Evolutionary conservation across 64 coral and sea anemone species (phyloP).

Genomic region (Catalaphyllia jardinei): DNA sequence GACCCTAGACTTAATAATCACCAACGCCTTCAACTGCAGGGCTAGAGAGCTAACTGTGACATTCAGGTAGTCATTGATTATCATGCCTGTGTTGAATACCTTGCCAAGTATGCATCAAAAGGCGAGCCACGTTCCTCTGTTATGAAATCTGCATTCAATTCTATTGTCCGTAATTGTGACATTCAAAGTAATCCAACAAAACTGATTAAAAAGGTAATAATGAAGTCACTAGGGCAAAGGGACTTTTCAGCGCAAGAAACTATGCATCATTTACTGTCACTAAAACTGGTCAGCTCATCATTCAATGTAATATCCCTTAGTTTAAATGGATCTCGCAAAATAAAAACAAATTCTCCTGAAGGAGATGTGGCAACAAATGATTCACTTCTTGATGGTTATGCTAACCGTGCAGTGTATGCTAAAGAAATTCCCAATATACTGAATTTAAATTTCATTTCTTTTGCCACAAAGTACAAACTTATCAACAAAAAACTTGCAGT

Average conservation of each 20-base stretch:
- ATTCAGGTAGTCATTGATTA: slow-evolving; percentile 59
- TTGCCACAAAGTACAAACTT: slow-evolving; percentile 53
- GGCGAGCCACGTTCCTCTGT: slow-evolving; percentile 48
- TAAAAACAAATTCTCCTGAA: slow-evolving; percentile 2
- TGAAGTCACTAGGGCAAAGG: slow-evolving; percentile 49
- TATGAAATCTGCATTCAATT: slow-evolving; percentile 52
- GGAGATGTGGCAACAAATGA: slow-evolving; percentile 20
- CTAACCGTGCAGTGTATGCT: slow-evolving; percentile 2
- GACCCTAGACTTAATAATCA: slow-evolving; percentile 47
- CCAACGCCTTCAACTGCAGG: slow-evolving; percentile 45
- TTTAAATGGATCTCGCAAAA: slow-evolving; percentile 51
- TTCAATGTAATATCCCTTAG: slow-evolving; percentile 43
- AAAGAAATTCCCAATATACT: neutral
- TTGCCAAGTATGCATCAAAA: slow-evolving; percentile 57
- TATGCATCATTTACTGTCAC: slow-evolving; percentile 44
- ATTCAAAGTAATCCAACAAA: slow-evolving; percentile 9
- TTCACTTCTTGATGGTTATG: slow-evolving; percentile 41
- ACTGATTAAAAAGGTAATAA: slow-evolving; percentile 34
- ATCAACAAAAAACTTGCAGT: slow-evolving; percentile 12
- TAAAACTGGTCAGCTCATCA: slow-evolving; percentile 44
- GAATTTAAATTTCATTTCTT: slow-evolving; percentile 41
- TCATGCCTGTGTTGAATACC: slow-evolving; percentile 58
- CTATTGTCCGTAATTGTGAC: slow-evolving; percentile 26
- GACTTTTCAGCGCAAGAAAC: slow-evolving; percentile 47
- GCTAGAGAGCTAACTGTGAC: slow-evolving; percentile 62